phyloP scores from a whole-genome alignment of 2,113 vertebrate species.

The Hirundichthys speculiger region DNA sequence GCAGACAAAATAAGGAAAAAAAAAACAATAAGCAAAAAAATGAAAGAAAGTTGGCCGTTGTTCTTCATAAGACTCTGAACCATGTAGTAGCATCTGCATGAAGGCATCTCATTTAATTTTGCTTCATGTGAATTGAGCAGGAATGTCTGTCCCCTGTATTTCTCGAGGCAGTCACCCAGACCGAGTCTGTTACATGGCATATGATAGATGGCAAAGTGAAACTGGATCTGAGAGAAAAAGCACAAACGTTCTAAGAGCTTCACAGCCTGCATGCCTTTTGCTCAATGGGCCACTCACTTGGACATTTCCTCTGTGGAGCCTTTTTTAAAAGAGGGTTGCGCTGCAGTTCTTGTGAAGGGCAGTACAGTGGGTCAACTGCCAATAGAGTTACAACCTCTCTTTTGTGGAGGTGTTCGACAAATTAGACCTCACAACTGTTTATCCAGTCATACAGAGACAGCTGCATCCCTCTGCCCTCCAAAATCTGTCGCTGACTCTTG shows the following conservation, averaged over 20 bases:
- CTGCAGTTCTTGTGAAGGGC: conserved; percentile 66
- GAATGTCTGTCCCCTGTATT: conserved; percentile 20
- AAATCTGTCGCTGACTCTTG: conserved; percentile 63
- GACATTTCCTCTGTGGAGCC: conserved; percentile 62
- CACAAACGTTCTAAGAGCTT: conserved; percentile 58
- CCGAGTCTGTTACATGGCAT: conserved; percentile 44
- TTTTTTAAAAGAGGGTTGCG: conserved; percentile 67
- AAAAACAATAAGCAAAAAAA: too few relatives aligned
- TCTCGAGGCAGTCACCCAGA: conserved; percentile 39
- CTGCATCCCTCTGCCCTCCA: conserved; percentile 64
- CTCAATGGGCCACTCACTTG: conserved; percentile 65
- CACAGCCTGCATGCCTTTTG: conserved; percentile 68
- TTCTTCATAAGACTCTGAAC: too few relatives aligned
- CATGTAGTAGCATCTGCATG: conserved; percentile 1
- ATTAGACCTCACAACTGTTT: conserved; percentile 77
- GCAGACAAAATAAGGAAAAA: too few relatives aligned
- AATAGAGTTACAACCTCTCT: conserved; percentile 74
- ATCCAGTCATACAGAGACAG: conserved; percentile 72
- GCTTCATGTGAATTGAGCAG: conserved; percentile 32
- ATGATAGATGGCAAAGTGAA: conserved; percentile 69
- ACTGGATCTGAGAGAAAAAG: conserved; percentile 62
- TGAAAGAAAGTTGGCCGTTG: too few relatives aligned
- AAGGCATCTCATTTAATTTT: conserved; percentile 20
- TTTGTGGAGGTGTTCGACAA: conserved; percentile 77
- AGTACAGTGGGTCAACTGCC: conserved; percentile 75